Evolutionary conservation across 1,140 invertebrate genomes (phyloP).

Genomic region (Apis cerana): DNA sequence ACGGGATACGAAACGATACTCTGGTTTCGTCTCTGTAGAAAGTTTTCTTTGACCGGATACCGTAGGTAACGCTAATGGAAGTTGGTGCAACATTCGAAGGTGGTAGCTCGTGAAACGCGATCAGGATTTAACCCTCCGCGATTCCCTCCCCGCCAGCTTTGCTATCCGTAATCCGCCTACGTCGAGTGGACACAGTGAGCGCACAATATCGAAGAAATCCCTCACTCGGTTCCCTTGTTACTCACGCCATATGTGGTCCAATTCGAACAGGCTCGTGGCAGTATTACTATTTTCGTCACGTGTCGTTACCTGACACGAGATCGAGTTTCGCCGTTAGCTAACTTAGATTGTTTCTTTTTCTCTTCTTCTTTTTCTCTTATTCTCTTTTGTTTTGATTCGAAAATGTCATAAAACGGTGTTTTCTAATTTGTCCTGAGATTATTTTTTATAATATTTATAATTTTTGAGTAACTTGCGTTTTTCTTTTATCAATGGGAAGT

Average conservation of each 20-base stretch:
- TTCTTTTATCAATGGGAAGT: too few relatives aligned
- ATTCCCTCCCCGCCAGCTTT: slow-evolving; percentile 18
- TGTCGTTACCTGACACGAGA: slow-evolving; percentile 54
- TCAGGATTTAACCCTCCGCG: slow-evolving; percentile 69
- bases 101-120: slow-evolving; percentile 79
- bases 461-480: too few relatives aligned
- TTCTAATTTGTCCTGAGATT: too few relatives aligned
- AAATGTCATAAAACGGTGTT: too few relatives aligned
- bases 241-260: slow-evolving; percentile 25
- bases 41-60: slow-evolving; percentile 70
- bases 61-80: slow-evolving; percentile 73
- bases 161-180: slow-evolving; percentile 70
- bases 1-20: slow-evolving; percentile 32
- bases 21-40: slow-evolving; percentile 40
- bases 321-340: slow-evolving; percentile 39
- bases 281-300: slow-evolving; percentile 54
- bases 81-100: slow-evolving; percentile 72
- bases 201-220: slow-evolving; percentile 46
- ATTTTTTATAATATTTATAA: too few relatives aligned
- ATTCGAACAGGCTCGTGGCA: not conserved
- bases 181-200: slow-evolving; percentile 59
- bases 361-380: not conserved
- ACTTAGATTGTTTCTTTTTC: not conserved
- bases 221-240: slow-evolving; percentile 21
- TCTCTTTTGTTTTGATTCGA: too few relatives aligned